Percentiles rank a stretch among this genome's conserved stretches.
Evolutionary conservation across 2,797 vertebrate genomes (phyloP).

Genomic region (Buceros bicornis): DNA sequence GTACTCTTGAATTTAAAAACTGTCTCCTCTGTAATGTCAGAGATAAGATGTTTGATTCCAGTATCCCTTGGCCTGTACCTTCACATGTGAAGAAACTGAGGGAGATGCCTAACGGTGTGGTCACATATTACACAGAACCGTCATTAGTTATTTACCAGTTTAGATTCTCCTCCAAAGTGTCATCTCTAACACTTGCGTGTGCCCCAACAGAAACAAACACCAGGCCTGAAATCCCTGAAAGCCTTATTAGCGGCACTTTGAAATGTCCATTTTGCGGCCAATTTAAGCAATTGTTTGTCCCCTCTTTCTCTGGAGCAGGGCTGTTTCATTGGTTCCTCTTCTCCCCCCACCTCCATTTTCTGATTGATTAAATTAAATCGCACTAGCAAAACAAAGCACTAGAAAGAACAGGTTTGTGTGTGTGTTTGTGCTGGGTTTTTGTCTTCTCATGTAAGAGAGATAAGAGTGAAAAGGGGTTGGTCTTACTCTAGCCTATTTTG

Average conservation of each 20-base stretch:
- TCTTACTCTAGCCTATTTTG: background rate
- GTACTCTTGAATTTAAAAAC: background rate
- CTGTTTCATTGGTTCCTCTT: background rate
- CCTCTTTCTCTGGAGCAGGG: background rate
- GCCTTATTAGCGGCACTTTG: background rate
- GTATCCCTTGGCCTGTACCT: background rate
- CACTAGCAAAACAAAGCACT: background rate
- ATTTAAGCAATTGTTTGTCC: background rate
- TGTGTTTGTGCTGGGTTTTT: background rate
- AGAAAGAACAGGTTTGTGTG: background rate
- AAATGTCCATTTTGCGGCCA: background rate
- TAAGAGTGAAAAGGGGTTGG: background rate
- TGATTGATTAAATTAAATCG: background rate
- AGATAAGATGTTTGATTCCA: background rate
- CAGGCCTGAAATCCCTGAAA: background rate
- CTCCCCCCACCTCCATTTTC: background rate
- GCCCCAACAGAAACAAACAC: background rate
- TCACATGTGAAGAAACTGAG: background rate
- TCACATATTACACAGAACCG: rapidly evolving
- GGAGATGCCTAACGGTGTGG: background rate
- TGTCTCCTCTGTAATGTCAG: background rate
- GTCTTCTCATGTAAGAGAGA: background rate
- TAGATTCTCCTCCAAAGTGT: background rate
- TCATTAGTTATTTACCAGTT: background rate
- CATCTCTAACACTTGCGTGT: background rate